Evolutionary conservation across 2,888 invertebrate species (phyloP).

Genomic region (Troides oblongomaculatus): DNA sequence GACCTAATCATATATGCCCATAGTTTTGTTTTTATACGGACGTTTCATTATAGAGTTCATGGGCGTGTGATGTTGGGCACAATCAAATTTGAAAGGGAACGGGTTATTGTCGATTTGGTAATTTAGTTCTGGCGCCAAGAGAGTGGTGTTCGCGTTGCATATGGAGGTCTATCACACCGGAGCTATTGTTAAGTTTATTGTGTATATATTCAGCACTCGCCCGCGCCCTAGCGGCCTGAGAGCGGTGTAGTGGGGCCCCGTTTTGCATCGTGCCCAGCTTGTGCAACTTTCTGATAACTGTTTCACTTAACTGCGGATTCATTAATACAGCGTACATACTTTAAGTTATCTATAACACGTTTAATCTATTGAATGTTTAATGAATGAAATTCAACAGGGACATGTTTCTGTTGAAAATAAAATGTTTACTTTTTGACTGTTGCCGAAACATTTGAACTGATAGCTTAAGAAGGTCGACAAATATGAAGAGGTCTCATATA

Average conservation of each 20-base stretch:
- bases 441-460: too few relatives aligned
- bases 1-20: conserved; percentile 79
- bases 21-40: conserved; percentile 78
- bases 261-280: conserved; percentile 3
- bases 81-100: conserved; percentile 78
- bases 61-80: conserved; percentile 77
- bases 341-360: too few relatives aligned
- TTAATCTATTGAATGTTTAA: too few relatives aligned
- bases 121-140: conserved; percentile 72
- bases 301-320: conserved; percentile 15
- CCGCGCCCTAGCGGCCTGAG: conserved; percentile 7
- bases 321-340: neutral
- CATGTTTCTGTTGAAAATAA: too few relatives aligned
- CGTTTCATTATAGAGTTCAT: conserved; percentile 79
- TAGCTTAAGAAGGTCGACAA: too few relatives aligned
- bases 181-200: too few relatives aligned
- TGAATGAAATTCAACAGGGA: too few relatives aligned
- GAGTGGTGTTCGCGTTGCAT: conserved; percentile 57
- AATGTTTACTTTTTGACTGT: too few relatives aligned
- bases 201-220: too few relatives aligned
- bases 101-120: conserved; percentile 68
- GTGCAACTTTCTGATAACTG: conserved; percentile 1
- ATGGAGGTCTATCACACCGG: conserved; percentile 11
- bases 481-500: too few relatives aligned
- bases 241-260: conserved; percentile 9